phyloP scores from a whole-genome alignment of 2,888 invertebrate species.

The Drosophila vallismaia region DNA sequence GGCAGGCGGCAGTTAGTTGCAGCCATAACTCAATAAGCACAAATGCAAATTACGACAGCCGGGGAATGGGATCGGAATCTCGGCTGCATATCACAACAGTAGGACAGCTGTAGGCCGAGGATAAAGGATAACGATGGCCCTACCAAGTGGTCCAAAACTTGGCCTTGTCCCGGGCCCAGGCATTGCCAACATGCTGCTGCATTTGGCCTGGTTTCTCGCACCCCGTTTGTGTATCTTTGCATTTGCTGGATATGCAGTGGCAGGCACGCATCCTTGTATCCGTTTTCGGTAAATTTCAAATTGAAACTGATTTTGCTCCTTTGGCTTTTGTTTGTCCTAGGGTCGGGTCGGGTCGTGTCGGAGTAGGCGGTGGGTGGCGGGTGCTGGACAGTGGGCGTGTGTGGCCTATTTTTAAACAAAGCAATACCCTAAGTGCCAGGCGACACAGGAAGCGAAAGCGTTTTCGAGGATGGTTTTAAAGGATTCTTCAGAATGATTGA shows the following conservation, averaged over 20 bases:
- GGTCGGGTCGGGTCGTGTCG: not conserved
- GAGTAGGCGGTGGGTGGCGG: not conserved
- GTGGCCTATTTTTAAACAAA: slow-evolving; percentile 39
- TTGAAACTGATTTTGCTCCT: slow-evolving; percentile 60
- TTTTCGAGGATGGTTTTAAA: not conserved
- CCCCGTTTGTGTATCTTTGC: slow-evolving; percentile 8
- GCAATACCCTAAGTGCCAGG: slow-evolving; percentile 33
- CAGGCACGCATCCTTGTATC: slow-evolving; percentile 44
- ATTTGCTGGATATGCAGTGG: slow-evolving; percentile 29
- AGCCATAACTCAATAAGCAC: slow-evolving; percentile 76
- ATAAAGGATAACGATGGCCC: slow-evolving; percentile 26
- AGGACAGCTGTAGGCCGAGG: slow-evolving; percentile 23
- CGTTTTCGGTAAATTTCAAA: slow-evolving; percentile 57
- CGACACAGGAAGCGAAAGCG: slow-evolving; percentile 29
- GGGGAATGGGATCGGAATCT: slow-evolving; percentile 50
- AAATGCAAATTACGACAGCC: slow-evolving; percentile 65
- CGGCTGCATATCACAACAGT: slow-evolving; percentile 39
- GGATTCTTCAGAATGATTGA: not conserved
- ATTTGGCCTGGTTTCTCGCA: slow-evolving; percentile 26
- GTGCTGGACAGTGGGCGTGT: not conserved
- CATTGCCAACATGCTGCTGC: slow-evolving; percentile 27
- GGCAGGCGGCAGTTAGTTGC: slow-evolving; percentile 59
- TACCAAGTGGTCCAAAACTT: slow-evolving; percentile 36
- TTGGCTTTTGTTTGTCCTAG: slow-evolving; percentile 42
- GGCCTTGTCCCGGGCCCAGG: slow-evolving; percentile 38